Base-by-base conservation (phyloP, 2,888 invertebrate species). In the Drosophila conformis region DNA sequence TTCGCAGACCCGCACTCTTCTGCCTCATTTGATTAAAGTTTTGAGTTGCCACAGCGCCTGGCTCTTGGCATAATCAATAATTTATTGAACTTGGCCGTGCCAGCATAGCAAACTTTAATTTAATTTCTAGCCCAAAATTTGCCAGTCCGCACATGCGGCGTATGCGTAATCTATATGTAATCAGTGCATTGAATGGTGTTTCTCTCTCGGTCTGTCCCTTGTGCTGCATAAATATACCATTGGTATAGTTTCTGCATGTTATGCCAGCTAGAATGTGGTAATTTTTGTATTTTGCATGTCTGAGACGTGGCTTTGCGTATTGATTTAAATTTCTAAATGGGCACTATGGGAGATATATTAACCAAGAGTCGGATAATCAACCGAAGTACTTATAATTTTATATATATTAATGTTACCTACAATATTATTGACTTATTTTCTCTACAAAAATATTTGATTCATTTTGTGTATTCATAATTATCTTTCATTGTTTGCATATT, bases 171-270 rank as follows among this genome's bases (percentile, higher is more conserved):
- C 68, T 68, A 36, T 49, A 64, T 60, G 73, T 69, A 78, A 75
- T 80, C 84, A 83, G 76, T 73, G 79, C 87, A 87, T 73, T 89
- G 82, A 84, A 89, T 82, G 54, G 40, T 11, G n/a, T 69, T 36
- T 21, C n/a, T 33, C 38, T 29, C 56, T 33, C 48, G n/a, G 51
- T 49, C 36, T 53, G 49, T 51, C 58, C 54, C 51, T 59, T 46
- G 33, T 58, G 27, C 51, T 56, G 51, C 77, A 80, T 88, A 83
- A 83, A 83, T 80, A 75, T 76, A 72, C 63, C 68, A 82, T 74
- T 79, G 73, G 68, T 76, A 68, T 31, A 72, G 64, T 49, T 59
- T 58, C 60, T 62, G 29, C 21, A 36, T 64, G 52, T 53, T 54
- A 42, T 58, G 52, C 40, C 29, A 21, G 27, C 10, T 25, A 29